Conservation (phyloP, 2,888 invertebrate genomes). For the Pristionchus entomophagus region DNA sequence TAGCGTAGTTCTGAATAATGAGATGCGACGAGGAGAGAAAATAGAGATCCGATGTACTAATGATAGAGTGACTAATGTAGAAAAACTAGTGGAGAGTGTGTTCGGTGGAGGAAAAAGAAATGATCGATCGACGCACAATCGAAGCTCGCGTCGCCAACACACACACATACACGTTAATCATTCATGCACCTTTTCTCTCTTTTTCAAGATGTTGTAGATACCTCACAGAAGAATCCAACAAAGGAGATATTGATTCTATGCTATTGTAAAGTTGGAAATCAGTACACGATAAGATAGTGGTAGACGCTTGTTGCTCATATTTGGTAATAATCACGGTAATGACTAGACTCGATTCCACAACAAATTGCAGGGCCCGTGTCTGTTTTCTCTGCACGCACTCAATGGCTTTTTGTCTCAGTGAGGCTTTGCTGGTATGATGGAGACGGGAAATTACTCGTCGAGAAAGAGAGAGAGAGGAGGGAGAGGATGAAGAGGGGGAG, state of each 20-base stretch:
- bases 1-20: not conserved
- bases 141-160: not conserved
- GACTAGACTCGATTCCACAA: too few relatives aligned
- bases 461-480: conserved; percentile 36
- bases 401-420: conserved; percentile 17
- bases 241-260: too few relatives aligned
- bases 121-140: not conserved
- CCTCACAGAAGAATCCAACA: not conserved
- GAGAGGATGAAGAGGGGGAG: not conserved
- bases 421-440: conserved; percentile 28
- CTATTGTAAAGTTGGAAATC: too few relatives aligned
- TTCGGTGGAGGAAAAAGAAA: not conserved
- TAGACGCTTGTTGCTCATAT: too few relatives aligned
- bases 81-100: not conserved
- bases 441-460: conserved; percentile 7
- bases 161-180: conserved; percentile 21
- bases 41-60: not conserved
- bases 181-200: conserved; percentile 11
- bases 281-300: too few relatives aligned
- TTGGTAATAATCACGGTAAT: too few relatives aligned
- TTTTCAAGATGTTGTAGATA: not conserved
- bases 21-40: not conserved
- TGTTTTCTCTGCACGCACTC: not conserved
- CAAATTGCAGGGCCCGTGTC: too few relatives aligned
- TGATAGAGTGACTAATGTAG: not conserved